These are phyloP conservation scores for Lanius ludovicianus DNA, from an alignment of 2,113 vertebrate species.

Conservation along the genomic window DNA sequence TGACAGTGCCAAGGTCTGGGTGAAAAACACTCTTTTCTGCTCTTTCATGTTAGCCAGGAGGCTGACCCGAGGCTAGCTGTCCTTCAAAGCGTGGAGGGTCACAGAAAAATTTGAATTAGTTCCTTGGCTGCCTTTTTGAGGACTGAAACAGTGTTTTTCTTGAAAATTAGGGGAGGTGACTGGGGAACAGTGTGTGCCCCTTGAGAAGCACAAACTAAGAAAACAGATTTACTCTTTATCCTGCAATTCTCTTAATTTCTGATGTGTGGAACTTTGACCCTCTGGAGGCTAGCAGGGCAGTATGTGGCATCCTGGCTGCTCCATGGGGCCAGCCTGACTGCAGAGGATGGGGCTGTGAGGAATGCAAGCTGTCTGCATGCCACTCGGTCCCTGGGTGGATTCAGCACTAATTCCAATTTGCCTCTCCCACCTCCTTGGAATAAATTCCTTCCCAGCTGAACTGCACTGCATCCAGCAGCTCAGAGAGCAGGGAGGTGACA, in stretches of 20 bases:
- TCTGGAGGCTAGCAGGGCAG: background rate
- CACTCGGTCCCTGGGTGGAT: background rate
- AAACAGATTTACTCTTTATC: background rate
- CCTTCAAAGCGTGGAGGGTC: background rate
- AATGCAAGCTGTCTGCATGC: constrained; percentile 12
- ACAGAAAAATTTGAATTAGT: background rate
- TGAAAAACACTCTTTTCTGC: constrained; percentile 9
- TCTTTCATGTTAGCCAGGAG: background rate
- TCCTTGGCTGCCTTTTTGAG: background rate
- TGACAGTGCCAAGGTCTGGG: background rate
- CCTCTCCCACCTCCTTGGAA: background rate
- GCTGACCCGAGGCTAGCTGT: background rate
- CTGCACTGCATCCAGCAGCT: background rate
- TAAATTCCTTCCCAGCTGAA: background rate
- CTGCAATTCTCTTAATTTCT: background rate
- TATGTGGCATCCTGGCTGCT: background rate
- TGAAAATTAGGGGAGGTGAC: background rate
- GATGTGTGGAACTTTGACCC: background rate
- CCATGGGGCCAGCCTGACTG: rapidly evolving
- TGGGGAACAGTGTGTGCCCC: rapidly evolving
- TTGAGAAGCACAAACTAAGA: background rate
- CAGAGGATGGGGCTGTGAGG: background rate
- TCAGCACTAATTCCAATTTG: background rate
- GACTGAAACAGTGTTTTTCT: background rate
- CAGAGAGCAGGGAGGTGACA: background rate